Conservation (phyloP, 2,797 vertebrate genomes). For the Pitangus sulphuratus region DNA sequence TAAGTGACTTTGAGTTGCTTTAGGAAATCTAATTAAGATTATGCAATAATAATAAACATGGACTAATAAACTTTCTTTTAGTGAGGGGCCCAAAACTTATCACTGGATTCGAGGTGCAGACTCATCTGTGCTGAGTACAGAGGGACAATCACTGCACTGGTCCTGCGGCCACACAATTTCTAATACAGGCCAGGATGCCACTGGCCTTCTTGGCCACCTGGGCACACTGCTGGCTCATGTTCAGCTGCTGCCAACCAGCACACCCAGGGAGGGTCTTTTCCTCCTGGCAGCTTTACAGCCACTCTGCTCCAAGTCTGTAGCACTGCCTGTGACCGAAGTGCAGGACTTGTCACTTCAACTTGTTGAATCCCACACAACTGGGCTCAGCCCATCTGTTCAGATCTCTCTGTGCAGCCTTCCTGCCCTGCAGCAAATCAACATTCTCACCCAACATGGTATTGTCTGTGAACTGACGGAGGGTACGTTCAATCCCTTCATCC, state of each 20-base stretch:
- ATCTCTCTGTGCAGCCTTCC: not conserved
- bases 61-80: not conserved
- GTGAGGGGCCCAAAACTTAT: not conserved
- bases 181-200: not conserved
- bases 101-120: not conserved
- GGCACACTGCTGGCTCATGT: not conserved
- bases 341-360: not conserved
- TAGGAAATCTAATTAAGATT: not conserved
- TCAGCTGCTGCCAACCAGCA: not conserved
- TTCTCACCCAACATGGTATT: fast-evolving
- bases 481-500: fast-evolving
- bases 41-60: not conserved
- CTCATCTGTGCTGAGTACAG: not conserved
- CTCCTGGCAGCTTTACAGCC: not conserved
- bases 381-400: fast-evolving
- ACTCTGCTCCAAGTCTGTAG: not conserved
- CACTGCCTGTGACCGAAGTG: fast-evolving
- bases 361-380: not conserved
- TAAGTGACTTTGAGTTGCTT: not conserved
- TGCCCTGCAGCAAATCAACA: not conserved
- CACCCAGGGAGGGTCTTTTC: not conserved
- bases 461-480: not conserved
- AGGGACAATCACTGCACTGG: not conserved
- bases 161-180: not conserved
- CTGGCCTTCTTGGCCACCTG: not conserved